Base-by-base conservation (phyloP, 2,797 vertebrate species). In the Enteromius mattozi region DNA sequence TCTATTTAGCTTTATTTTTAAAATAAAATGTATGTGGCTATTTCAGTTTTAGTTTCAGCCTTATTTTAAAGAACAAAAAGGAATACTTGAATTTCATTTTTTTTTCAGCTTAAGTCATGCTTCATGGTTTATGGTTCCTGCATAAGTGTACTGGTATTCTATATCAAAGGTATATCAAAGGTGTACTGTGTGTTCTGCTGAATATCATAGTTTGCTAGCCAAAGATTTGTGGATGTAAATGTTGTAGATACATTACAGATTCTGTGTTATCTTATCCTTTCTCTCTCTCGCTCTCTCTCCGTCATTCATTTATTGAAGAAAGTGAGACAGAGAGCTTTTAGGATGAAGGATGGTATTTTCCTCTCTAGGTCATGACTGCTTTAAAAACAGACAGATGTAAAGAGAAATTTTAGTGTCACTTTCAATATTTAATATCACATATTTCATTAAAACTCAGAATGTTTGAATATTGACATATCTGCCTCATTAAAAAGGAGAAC, bases 311-410 rank as follows among this genome's bases (percentile, higher is more conserved):
- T 10, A 24, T 40, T 61, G 21, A 56, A 74, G n/a, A 77, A 49
- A 66, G 17, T 16, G 12, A 66, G 19, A 89, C 42, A 21, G 30
- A 82, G 45, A 49, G 72, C 75, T 30, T 70, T 19, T 78, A 27
- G 21, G 21, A 21, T 80, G 61, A 66, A 47, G 16, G 40, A 66
- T 66, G 24, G 42, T 54, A n/a, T 79, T 72, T 72, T 56, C 27
- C 75, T 27, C 6, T 61, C 7, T n/a, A 30, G 72, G 19, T 66
- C 19, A 30, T 47, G 19, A 49, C 45, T 85, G 45, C 72, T 84
- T 65, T 78, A 56, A 81, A 40, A 78, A 72, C 27, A 77, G 24
- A 47, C 21, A 56, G 45, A 85, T 33, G 56, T 83, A 45, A 40
- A 45, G 66, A 19, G 4, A 27, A n/a, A 63, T 27, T 21, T 82